Percentiles rank a stretch among this genome's conserved stretches.
These are phyloP conservation scores for Agapornis roseicollis DNA, from an alignment of 2,113 vertebrate genomes.

Conservation along the genomic window DNA sequence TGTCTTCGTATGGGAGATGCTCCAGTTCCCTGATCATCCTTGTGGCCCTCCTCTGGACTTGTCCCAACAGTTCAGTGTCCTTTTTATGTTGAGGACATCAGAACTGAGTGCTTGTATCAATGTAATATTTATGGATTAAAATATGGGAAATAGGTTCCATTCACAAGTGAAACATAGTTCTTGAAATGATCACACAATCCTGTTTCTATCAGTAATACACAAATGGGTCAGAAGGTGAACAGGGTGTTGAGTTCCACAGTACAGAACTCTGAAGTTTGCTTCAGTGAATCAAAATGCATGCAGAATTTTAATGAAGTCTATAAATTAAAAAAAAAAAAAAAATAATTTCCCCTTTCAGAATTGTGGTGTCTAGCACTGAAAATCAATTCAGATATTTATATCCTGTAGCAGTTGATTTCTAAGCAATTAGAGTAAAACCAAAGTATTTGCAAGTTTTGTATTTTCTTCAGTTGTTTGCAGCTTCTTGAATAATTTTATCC, in stretches of 20 bases:
- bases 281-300: neutral
- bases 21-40: no score
- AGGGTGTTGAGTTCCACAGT: neutral
- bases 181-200: neutral
- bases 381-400: conserved; percentile 56
- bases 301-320: neutral
- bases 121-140: neutral
- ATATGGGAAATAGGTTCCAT: neutral
- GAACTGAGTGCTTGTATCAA: neutral
- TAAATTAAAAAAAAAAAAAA: neutral
- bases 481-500: conserved; percentile 59
- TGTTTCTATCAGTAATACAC: neutral
- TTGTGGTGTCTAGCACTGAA: conserved; percentile 35
- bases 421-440: conserved; percentile 45
- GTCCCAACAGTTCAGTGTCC: no score
- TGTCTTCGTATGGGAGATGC: no score
- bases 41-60: no score
- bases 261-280: neutral
- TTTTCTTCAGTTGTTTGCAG: conserved; percentile 28
- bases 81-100: no score
- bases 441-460: conserved; percentile 50
- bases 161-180: neutral
- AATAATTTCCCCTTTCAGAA: neutral
- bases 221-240: neutral
- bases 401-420: conserved; percentile 41